phyloP scores from a whole-genome alignment of 1,140 invertebrate species.

The Piezodorus guildinii region DNA sequence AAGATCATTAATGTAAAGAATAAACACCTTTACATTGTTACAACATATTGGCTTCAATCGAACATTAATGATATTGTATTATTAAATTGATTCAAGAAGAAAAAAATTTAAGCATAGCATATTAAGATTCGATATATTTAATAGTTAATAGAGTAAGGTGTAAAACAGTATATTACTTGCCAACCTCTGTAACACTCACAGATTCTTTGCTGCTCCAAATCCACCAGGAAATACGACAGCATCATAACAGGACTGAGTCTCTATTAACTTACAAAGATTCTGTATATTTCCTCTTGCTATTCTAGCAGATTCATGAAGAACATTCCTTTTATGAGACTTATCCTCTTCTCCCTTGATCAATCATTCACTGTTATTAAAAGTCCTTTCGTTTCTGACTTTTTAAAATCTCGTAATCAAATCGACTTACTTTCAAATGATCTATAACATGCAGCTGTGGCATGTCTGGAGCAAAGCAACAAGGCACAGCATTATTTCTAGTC shows the following conservation, averaged over 20 bases:
- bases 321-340: slow-evolving; percentile 36
- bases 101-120: no score
- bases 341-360: slow-evolving; percentile 21
- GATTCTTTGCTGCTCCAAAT: slow-evolving; percentile 48
- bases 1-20: no score
- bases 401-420: background rate
- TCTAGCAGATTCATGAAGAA: slow-evolving; percentile 45
- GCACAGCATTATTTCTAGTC: slow-evolving; percentile 36
- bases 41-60: no score
- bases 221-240: slow-evolving; percentile 49
- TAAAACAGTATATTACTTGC: no score
- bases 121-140: no score
- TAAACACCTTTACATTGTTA: no score
- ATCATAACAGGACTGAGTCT: slow-evolving; percentile 33
- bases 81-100: no score
- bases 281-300: slow-evolving; percentile 42
- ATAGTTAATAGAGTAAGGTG: no score
- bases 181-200: slow-evolving; percentile 37
- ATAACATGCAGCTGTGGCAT: slow-evolving; percentile 41
- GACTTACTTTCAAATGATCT: slow-evolving; percentile 40
- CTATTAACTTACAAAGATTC: slow-evolving; percentile 37
- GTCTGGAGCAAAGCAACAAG: slow-evolving; percentile 47
- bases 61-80: no score
- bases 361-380: background rate
- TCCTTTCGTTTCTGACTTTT: background rate